Evolutionary conservation across 1,140 invertebrate genomes (phyloP), one percentile per base, ranked within the genome.

Genomic region (Meloidogyne chitwoodi): DNA sequence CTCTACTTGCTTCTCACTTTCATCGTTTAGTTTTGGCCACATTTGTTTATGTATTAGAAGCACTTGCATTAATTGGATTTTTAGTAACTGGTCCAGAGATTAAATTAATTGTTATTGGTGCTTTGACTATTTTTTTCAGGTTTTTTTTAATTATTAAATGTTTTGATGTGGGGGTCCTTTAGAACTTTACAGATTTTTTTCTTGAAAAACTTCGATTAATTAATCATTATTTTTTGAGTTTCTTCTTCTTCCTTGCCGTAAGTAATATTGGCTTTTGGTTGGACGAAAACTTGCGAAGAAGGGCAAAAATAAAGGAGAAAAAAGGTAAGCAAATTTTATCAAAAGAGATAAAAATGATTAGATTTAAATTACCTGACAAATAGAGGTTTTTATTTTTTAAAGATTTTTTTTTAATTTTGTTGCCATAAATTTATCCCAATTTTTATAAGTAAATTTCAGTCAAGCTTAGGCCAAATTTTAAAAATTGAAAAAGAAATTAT

Each of bases 1-100:
- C 79, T 27, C 70, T 79, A 31, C 41, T 80, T 8, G 79, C 79
- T 14, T 81, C 79, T 38, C 79, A 79, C 38, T 79, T 80, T 48
- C 78, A 79, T 66, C 78, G 78, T 19, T 73, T 80, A 16, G 78
- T 80, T 29, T 61, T 79, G 12, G 78, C 78, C 26, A 74, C 61
- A 34, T 77, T 80, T 29, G 68, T 79, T 34, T 79, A 79, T 71
- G 41, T 79, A 22, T 65, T 79, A 24, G 78, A 79, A 44, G 27
- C 12, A 16, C 61, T 66, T 34, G 72, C 79, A 16, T 24, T 79
- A 24, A 61, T 79, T 64, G 78, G 78, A 3, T 79, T 79, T 68
- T 62, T 79, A 26, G 41, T 68, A 26, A 80, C 73, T 26, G 34
- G n/a, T 26, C 78, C 78, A n/a, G 22, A 34, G 16, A 10, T 67